Evolutionary conservation across 2,888 invertebrate species (phyloP), one percentile per base, ranked within the genome.

Genomic region (Zele albiditarsus): DNA sequence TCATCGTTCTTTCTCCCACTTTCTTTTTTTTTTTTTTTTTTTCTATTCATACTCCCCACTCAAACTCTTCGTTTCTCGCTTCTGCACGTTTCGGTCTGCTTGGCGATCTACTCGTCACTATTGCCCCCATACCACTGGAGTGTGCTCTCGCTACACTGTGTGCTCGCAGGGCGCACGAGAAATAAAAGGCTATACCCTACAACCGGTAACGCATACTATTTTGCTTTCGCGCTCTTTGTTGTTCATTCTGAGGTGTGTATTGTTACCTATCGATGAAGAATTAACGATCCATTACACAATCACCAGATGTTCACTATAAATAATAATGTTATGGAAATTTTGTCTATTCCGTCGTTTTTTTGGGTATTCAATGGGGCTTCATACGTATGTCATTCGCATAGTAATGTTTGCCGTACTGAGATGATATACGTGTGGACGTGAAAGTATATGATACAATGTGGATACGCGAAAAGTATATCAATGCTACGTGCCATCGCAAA

Each of bases 1-100:
- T n/a, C 12, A 20, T 33, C 31, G 33, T 63, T 33, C 60, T 63
- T 63, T 63, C 33, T 38, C 38, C 38, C 8, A 0, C 12, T 63
- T 33, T 33, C 16, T n/a, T 14, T 28, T 63, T 63, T 33, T 33
- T 33, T 33, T 58, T 33, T 67, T 67, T 65, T 73, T 57, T 4
- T n/a, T 73, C 46, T 62, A 63, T 57, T 23, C 23, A 38, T 31
- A 33, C 42, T 73, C 60, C 63, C 49, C 57, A 53, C 69, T 60
- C 70, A 42, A 53, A 71, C 58, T 69, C 68, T 66, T 65, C 62
- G 65, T 71, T 49, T n/a, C 67, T 68, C 71, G 5, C 71, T 58
- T 68, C 16, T 27, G 57, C 63, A 70, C 70, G 71, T 38, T 53
- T 53, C 20, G 20, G 20, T 53, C 60, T 16, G 31, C 20, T 16